Evolutionary conservation across 1,140 invertebrate genomes (phyloP), one percentile per base, ranked within the genome.

Genomic region (Diprion similis): DNA sequence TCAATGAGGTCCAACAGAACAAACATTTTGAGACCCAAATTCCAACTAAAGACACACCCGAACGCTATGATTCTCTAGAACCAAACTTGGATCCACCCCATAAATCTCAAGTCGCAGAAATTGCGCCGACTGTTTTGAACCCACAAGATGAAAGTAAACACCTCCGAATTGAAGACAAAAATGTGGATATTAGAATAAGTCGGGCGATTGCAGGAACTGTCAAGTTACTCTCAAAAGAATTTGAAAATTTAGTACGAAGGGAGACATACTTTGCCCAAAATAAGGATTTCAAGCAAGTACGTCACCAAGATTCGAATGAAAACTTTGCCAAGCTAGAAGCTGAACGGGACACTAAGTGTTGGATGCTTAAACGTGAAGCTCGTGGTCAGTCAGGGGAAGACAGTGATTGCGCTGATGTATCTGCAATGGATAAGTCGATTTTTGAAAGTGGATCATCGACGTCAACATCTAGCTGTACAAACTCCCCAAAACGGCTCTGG

Each of bases 391-490:
- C 86, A 0, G 84, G 85, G 0, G 86, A 87, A 15, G 86, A 87
- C 45, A 85, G 85, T 75, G 85, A 87, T 68, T 86, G 80, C 59
- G 81, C 82, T 1, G 84, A 86, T 68, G n/a, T 82, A 4, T 83
- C 82, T 0, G 68, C 48, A 79, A 90, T 82, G 83, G 91, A 77
- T 84, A 91, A 81, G 78, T 91, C 82, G 82, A 86, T 84, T 82
- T 88, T 84, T 88, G 91, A 88, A 84, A 92, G 84, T 87, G 91
- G 91, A 75, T 92, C 91, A 0, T 92, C 91, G 0, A 92, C 92
- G 2, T 91, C 91, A 0, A 90, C 91, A 37, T 92, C 91, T 1
- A 92, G 91, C 77, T 91, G 91, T 66, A 89, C 91, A 0, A 92
- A 92, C 78, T 92, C 91, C 1, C 92, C 92, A 0, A 92, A 92